Conservation (phyloP, 2,113 vertebrate genomes). For the Apaloderma vittatum region DNA sequence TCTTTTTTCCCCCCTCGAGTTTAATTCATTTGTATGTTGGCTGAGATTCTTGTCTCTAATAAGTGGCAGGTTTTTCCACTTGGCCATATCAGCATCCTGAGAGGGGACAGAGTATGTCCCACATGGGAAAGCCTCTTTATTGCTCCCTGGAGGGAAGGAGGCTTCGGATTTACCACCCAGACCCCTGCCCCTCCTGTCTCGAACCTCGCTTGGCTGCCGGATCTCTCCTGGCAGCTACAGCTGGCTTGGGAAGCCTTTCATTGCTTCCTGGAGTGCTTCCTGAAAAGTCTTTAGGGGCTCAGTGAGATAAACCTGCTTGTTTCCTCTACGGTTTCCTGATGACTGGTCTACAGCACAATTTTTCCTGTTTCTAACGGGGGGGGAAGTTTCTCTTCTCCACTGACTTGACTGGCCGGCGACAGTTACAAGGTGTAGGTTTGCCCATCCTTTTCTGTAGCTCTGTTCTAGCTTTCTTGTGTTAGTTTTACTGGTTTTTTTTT, state of each 20-base stretch:
- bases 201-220: background rate
- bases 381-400: background rate
- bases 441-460: background rate
- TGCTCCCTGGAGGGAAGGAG: background rate
- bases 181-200: background rate
- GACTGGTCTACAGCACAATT: background rate
- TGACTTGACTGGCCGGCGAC: background rate
- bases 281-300: constrained; percentile 44
- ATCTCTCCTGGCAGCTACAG: background rate
- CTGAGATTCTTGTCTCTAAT: background rate
- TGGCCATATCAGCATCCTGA: background rate
- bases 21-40: background rate
- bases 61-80: background rate
- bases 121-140: background rate
- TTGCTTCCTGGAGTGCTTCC: constrained; percentile 65
- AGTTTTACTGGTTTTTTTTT: background rate
- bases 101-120: background rate
- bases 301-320: constrained; percentile 15
- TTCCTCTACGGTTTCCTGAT: constrained; percentile 60
- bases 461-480: background rate
- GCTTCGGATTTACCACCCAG: constrained; percentile 14
- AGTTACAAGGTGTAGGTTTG: accelerated
- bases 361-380: background rate
- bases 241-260: constrained; percentile 58
- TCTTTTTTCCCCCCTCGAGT: background rate